phyloP scores from a whole-genome alignment of 2,888 invertebrate genomes.

The Tetranychus truncatus region DNA sequence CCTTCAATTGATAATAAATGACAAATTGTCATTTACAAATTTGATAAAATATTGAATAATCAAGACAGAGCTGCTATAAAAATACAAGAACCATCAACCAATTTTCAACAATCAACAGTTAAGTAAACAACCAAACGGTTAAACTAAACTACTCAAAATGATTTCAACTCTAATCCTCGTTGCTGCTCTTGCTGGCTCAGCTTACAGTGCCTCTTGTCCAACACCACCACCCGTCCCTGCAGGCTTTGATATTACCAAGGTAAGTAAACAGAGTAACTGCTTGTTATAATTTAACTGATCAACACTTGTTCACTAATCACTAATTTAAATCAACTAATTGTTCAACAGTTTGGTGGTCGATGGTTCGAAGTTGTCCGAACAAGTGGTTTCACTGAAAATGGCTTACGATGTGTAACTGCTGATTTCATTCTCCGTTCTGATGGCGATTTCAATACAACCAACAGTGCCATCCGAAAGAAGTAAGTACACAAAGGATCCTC shows the following conservation, averaged over 20 bases:
- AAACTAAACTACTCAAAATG: not conserved
- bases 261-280: not conserved
- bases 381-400: not conserved
- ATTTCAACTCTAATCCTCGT: not conserved
- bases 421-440: not conserved
- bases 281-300: not conserved
- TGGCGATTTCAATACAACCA: not conserved
- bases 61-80: not conserved
- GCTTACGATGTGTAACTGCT: not conserved
- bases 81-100: no score
- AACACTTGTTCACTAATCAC: not conserved
- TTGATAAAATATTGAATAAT: not conserved
- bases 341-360: not conserved
- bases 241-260: not conserved
- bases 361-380: not conserved
- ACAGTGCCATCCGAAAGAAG: not conserved
- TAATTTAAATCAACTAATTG: not conserved
- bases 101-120: no score
- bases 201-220: not conserved
- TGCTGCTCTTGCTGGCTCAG: not conserved
- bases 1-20: no score
- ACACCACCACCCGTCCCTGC: not conserved
- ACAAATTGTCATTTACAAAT: no score
- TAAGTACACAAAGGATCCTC: not conserved
- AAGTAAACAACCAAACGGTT: no score